Evolutionary conservation across 2,888 invertebrate genomes (phyloP).

Genomic region (Auanema freiburgensis): DNA sequence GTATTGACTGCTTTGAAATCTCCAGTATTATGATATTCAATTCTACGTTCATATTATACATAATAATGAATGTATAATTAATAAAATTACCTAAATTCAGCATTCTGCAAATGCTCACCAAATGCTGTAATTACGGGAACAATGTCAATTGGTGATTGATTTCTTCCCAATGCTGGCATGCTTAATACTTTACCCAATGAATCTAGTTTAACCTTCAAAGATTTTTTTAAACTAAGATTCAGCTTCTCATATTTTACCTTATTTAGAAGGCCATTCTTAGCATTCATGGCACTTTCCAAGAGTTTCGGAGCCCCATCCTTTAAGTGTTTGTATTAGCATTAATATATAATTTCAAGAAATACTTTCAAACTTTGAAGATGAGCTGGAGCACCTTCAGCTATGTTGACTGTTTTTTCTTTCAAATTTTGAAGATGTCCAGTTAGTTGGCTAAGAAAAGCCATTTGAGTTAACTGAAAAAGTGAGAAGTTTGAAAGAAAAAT

Average conservation of each 20-base stretch:
- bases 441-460: slow-evolving; percentile 62
- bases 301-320: slow-evolving; percentile 47
- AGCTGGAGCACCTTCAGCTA: slow-evolving; percentile 41
- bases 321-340: slow-evolving; percentile 8
- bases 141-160: slow-evolving; percentile 62
- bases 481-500: slow-evolving; percentile 1
- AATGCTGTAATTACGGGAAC: slow-evolving; percentile 61
- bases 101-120: slow-evolving; percentile 57
- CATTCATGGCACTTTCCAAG: slow-evolving; percentile 41
- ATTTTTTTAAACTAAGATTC: neutral
- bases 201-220: slow-evolving; percentile 49
- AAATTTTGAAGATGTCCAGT: slow-evolving; percentile 44
- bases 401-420: slow-evolving; percentile 38
- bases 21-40: slow-evolving; percentile 55
- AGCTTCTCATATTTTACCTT: slow-evolving; percentile 20
- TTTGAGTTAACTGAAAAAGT: slow-evolving; percentile 19
- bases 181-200: slow-evolving; percentile 55
- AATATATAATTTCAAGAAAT: neutral
- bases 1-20: slow-evolving; percentile 54
- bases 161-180: slow-evolving; percentile 46
- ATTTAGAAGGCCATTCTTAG: slow-evolving; percentile 45
- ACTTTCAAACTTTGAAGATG: slow-evolving; percentile 35
- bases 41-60: slow-evolving; percentile 21
- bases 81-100: slow-evolving; percentile 46
- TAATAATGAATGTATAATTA: neutral